Conservation (phyloP, 2,113 vertebrate species). For the Isichthys henryi region DNA sequence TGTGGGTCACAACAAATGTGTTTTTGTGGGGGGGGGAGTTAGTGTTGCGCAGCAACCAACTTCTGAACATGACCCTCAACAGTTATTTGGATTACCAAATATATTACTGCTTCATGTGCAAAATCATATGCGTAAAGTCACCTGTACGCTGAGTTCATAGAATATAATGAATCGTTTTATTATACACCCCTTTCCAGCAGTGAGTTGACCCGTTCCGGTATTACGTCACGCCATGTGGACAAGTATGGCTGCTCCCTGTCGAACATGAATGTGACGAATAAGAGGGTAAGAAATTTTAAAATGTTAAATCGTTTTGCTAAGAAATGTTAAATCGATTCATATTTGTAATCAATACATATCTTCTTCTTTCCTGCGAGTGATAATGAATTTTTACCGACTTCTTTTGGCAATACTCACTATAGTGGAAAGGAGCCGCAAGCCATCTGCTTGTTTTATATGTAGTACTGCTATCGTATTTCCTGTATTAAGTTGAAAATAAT, state of each 20-base stretch:
- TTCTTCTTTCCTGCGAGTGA: background rate
- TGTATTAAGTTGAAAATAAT: background rate
- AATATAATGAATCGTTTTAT: background rate
- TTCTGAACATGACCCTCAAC: background rate
- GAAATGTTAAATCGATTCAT: background rate
- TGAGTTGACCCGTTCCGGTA: background rate
- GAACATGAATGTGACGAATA: background rate
- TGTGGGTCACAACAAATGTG: background rate
- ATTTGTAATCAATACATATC: background rate
- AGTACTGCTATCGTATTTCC: background rate
- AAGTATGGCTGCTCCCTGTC: slow-evolving; percentile 3
- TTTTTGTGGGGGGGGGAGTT: background rate
- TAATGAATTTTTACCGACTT: background rate
- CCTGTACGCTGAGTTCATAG: background rate
- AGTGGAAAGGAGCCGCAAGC: background rate
- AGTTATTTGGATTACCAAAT: background rate
- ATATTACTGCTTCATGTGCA: background rate
- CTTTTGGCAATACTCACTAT: background rate
- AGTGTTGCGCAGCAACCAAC: background rate
- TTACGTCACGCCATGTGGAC: background rate
- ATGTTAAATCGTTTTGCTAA: background rate
- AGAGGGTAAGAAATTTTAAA: background rate
- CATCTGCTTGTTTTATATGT: background rate
- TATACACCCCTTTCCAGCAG: background rate
- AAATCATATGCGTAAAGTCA: background rate